Conservation (phyloP, 1,140 invertebrate species). For the Neodiprion virginianus region DNA sequence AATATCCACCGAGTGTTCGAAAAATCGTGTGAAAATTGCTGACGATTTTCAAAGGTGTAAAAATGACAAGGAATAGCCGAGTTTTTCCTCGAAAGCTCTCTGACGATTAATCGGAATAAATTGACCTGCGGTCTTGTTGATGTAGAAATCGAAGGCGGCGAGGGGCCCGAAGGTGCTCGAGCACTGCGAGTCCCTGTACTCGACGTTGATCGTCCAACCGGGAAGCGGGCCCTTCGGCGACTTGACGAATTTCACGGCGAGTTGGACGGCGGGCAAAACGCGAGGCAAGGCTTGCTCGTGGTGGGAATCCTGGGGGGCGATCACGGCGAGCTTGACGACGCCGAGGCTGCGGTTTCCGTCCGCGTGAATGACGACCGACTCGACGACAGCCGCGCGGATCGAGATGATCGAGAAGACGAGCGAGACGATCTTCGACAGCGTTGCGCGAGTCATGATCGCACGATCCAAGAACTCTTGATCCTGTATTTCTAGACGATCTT, state of each 20-base stretch:
- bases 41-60: too few relatives aligned
- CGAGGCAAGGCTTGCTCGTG: constrained; percentile 73
- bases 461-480: too few relatives aligned
- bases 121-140: constrained; percentile 71
- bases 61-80: too few relatives aligned
- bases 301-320: constrained; percentile 69
- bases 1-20: too few relatives aligned
- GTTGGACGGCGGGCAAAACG: constrained; percentile 75
- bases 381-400: constrained; percentile 54
- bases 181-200: constrained; percentile 78
- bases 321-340: constrained; percentile 69
- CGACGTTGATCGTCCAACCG: constrained; percentile 72
- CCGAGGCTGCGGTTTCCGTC: constrained; percentile 45
- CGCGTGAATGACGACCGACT: constrained; percentile 51
- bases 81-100: too few relatives aligned
- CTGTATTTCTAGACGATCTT: too few relatives aligned
- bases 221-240: constrained; percentile 66
- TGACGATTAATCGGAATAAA: constrained; percentile 16
- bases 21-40: too few relatives aligned
- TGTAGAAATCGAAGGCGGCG: constrained; percentile 81
- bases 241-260: constrained; percentile 73
- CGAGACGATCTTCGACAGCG: too few relatives aligned
- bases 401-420: constrained; percentile 23
- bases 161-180: constrained; percentile 80
- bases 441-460: too few relatives aligned